Conservation (phyloP, 1,140 invertebrate genomes). For the Berghia stephanieae region DNA sequence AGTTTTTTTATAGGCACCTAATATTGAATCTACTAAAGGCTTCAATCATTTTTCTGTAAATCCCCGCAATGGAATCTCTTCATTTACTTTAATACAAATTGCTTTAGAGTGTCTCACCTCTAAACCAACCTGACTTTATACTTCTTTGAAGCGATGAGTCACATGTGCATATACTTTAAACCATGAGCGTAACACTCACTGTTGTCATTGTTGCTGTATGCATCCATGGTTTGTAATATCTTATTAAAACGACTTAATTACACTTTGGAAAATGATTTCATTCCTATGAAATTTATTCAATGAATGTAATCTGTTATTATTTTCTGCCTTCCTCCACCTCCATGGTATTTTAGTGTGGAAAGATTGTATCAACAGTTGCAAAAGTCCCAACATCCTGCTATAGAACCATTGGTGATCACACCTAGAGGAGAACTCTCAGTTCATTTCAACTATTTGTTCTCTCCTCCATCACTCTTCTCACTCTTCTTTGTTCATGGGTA, state of each 20-base stretch:
- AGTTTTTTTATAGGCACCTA: not conserved
- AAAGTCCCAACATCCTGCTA: slow-evolving; percentile 81
- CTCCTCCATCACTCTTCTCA: slow-evolving; percentile 81
- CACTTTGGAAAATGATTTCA: not conserved
- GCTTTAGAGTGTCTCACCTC: too few relatives aligned
- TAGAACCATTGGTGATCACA: slow-evolving; percentile 81
- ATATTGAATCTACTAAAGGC: too few relatives aligned
- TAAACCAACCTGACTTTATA: too few relatives aligned
- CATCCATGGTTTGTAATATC: not conserved
- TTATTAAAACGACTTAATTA: not conserved
- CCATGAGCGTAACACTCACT: not conserved
- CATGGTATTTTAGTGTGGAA: slow-evolving; percentile 77
- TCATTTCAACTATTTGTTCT: slow-evolving; percentile 78
- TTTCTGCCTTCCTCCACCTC: not conserved
- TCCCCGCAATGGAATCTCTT: too few relatives aligned
- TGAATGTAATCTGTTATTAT: slow-evolving; percentile 8
- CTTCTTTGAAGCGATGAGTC: too few relatives aligned
- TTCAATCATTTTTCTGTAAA: too few relatives aligned
- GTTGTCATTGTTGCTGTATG: not conserved
- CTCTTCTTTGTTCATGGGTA: slow-evolving; percentile 88
- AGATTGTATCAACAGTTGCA: slow-evolving; percentile 83
- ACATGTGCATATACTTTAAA: not conserved
- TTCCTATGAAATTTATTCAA: not conserved
- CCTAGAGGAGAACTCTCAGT: slow-evolving; percentile 79
- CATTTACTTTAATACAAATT: too few relatives aligned